These are phyloP conservation scores for Andrena camellia DNA, from an alignment of 2,888 invertebrate species.

Conservation along the genomic window DNA sequence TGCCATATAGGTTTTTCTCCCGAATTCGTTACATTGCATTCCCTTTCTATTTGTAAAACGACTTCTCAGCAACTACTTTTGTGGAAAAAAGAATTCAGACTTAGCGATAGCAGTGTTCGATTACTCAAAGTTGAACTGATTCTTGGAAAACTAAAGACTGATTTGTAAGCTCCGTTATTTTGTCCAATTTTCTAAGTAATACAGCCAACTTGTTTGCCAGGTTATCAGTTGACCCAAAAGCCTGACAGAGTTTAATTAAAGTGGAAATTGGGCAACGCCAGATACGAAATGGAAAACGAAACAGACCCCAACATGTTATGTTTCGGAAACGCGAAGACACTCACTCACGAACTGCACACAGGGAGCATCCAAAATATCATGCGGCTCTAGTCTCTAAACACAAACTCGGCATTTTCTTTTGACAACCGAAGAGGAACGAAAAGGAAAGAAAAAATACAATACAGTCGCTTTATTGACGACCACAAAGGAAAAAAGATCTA, in stretches of 20 bases:
- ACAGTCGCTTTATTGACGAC: neutral
- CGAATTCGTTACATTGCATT: neutral
- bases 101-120: too few species aligned
- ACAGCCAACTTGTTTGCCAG: too few species aligned
- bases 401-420: neutral
- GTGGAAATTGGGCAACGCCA: neutral
- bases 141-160: too few species aligned
- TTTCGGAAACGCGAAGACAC: slow-evolving; percentile 11
- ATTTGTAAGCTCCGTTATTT: too few species aligned
- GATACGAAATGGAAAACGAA: neutral
- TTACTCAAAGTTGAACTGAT: too few species aligned
- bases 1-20: neutral
- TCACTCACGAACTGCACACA: slow-evolving; percentile 8
- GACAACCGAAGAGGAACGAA: neutral
- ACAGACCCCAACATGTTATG: neutral
- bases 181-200: too few species aligned
- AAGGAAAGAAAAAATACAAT: neutral
- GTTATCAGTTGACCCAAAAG: too few species aligned
- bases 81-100: neutral
- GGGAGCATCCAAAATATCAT: slow-evolving; percentile 21
- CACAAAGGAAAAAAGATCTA: neutral
- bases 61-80: neutral
- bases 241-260: neutral
- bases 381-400: slow-evolving; percentile 6
- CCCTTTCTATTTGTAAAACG: neutral